Percentiles rank a stretch among this genome's conserved stretches.
Evolutionary conservation across 2,797 vertebrate species (phyloP).

Genomic region (Propithecus perrieri): DNA sequence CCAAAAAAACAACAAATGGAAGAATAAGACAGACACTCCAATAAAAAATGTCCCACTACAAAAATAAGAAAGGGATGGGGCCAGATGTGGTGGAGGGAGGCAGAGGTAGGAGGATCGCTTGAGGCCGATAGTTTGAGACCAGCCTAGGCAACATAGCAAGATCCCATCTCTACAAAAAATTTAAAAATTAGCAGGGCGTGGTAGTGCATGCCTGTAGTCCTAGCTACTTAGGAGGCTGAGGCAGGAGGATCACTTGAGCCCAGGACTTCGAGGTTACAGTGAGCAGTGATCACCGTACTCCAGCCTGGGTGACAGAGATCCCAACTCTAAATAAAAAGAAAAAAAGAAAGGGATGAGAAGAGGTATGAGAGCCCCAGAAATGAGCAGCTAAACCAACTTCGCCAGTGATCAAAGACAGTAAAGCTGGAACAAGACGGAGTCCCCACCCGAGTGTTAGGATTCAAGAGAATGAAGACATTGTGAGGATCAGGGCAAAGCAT

Average conservation of each 20-base stretch:
- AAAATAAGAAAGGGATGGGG: neutral
- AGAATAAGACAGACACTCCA: neutral
- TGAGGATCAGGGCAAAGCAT: fast-evolving
- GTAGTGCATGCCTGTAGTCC: neutral
- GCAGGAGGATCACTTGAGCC: neutral
- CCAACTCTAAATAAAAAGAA: no score
- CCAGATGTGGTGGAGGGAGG: neutral
- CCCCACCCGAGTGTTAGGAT: neutral
- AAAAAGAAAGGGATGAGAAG: neutral
- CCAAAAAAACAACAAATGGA: no score
- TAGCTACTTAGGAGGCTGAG: neutral
- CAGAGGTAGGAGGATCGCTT: neutral
- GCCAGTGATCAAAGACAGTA: neutral
- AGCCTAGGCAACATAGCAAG: neutral
- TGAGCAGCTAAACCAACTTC: neutral
- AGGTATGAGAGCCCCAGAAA: neutral
- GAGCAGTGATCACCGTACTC: neutral
- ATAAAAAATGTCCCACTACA: neutral
- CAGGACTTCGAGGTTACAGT: neutral
- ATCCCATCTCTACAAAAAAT: neutral
- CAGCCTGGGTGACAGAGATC: neutral
- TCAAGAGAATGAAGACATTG: fast-evolving
- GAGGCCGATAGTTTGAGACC: neutral
- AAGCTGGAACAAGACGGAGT: fast-evolving
- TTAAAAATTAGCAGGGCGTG: neutral